Evolutionary conservation across 2,113 vertebrate genomes (phyloP).

Genomic region (Nothocercus nigrocapillus): DNA sequence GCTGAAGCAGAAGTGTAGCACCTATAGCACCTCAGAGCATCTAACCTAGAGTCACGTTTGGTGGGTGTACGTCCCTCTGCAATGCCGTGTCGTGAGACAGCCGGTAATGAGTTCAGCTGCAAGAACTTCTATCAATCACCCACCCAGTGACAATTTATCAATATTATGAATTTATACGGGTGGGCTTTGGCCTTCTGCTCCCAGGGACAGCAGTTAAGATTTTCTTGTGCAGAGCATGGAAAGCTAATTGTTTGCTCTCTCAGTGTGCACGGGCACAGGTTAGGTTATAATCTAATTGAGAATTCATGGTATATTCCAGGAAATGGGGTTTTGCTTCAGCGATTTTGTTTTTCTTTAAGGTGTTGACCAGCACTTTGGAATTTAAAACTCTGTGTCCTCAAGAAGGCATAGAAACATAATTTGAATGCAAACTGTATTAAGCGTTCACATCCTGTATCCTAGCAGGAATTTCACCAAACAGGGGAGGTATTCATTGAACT

Average conservation of each 20-base stretch:
- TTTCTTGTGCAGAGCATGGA: neutral
- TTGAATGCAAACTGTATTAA: slow-evolving; percentile 59
- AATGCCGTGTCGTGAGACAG: neutral
- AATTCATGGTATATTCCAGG: slow-evolving; percentile 25
- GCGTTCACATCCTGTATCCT: slow-evolving; percentile 53
- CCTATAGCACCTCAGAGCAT: neutral
- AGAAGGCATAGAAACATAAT: slow-evolving; percentile 37
- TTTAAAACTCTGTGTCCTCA: slow-evolving; percentile 33
- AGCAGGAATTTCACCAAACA: slow-evolving; percentile 66
- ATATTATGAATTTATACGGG: neutral
- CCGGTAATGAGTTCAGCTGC: neutral
- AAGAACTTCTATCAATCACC: neutral
- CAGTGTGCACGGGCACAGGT: neutral
- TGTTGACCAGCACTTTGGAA: slow-evolving; percentile 48
- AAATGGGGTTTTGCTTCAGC: neutral
- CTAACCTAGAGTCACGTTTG: neutral
- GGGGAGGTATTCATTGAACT: slow-evolving; percentile 63
- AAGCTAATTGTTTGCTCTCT: neutral
- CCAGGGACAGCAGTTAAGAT: neutral
- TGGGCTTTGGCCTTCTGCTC: neutral
- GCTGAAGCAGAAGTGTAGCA: neutral
- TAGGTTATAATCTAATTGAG: slow-evolving; percentile 10
- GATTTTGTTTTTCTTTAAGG: slow-evolving; percentile 44
- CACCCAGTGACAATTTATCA: neutral
- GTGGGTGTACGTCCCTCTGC: neutral